Conservation (phyloP, 37 sponge, comb jelly and placozoan genomes). For the Tethya wilhelma region DNA sequence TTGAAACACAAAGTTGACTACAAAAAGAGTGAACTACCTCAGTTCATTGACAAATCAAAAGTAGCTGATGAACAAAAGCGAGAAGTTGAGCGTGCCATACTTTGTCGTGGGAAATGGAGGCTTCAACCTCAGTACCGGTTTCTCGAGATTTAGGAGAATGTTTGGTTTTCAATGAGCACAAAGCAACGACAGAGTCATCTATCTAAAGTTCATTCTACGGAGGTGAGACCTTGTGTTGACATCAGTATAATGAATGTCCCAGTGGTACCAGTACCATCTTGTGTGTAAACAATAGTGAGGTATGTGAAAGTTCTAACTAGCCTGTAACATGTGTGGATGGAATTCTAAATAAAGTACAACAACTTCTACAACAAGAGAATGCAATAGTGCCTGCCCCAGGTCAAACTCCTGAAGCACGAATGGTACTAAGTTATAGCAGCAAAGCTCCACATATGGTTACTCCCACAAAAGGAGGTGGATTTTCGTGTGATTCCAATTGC, state of each 20-base stretch:
- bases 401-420: constrained; percentile 11
- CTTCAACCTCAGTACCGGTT: constrained; percentile 21
- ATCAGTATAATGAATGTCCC: neutral
- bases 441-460: constrained; percentile 31
- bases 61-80: constrained; percentile 42
- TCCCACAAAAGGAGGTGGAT: constrained; percentile 35
- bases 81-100: constrained; percentile 50
- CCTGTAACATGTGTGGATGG: constrained; percentile 21
- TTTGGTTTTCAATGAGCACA: constrained; percentile 18
- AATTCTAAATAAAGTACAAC: constrained; percentile 33
- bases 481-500: neutral
- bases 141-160: constrained; percentile 26
- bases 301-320: neutral
- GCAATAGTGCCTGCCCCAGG: constrained; percentile 40
- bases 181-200: neutral
- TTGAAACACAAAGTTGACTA: constrained; percentile 54
- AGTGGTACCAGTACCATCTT: neutral
- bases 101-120: constrained; percentile 38
- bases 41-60: constrained; percentile 34
- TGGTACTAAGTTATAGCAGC: constrained; percentile 44
- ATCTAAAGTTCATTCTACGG: neutral
- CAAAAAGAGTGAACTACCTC: constrained; percentile 38
- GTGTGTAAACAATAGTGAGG: neutral
- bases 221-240: neutral
- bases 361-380: neutral